A percentile compares a stretch with the other conserved stretches of the same genome.
phyloP scores from a whole-genome alignment of 2,888 invertebrate species.

The Syritta pipiens region DNA sequence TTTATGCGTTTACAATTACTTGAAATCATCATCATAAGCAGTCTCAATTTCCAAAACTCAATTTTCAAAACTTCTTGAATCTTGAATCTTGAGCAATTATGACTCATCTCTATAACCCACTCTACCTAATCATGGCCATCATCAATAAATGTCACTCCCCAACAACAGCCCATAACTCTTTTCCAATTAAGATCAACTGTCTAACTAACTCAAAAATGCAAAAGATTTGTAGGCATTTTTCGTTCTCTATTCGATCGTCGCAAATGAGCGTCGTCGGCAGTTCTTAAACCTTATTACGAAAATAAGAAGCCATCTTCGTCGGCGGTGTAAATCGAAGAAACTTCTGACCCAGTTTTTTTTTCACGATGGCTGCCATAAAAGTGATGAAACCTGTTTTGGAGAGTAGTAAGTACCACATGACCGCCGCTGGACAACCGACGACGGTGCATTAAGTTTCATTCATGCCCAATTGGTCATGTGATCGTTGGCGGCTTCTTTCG shows the following conservation, averaged over 20 bases:
- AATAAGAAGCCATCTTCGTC: no score
- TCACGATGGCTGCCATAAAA: constrained; percentile 20
- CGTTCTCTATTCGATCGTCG: no score
- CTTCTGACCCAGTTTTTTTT: constrained; percentile 39
- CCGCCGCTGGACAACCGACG: not conserved
- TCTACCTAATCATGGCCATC: no score
- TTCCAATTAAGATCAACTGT: constrained; percentile 1
- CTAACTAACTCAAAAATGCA: constrained; percentile 1
- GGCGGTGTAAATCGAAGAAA: constrained; percentile 30
- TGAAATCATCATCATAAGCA: no score
- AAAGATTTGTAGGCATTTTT: no score
- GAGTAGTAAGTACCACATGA: constrained; percentile 2
- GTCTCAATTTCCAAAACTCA: no score
- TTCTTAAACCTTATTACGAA: no score
- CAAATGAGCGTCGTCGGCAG: no score
- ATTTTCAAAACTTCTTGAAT: no score
- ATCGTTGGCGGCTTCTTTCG: constrained; percentile 8
- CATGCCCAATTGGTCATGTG: constrained; percentile 38
- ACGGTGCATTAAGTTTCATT: constrained; percentile 38
- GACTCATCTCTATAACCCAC: no score
- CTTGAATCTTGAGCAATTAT: no score
- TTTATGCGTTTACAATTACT: no score
- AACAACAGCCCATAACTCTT: not conserved
- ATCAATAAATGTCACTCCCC: not conserved
- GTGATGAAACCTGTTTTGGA: constrained; percentile 46